Conservation (phyloP, 2,797 vertebrate genomes). For the Allobates femoralis region DNA sequence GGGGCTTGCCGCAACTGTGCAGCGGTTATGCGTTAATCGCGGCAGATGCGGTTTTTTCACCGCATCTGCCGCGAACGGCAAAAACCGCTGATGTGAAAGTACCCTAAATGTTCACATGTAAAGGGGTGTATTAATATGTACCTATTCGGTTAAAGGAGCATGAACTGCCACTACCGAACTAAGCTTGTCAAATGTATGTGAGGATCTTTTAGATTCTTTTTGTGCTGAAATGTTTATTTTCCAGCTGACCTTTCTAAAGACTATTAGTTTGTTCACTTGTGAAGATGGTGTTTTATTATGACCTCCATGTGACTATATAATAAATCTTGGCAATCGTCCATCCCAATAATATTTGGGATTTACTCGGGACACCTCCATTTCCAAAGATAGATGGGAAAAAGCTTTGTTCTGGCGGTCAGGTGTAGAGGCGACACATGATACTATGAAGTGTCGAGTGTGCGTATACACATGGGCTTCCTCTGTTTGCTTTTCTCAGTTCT, state of each 20-base stretch:
- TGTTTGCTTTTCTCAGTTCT: slow-evolving; percentile 50
- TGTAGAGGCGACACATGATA: slow-evolving; percentile 28
- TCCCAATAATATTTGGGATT: neutral
- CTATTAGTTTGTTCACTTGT: neutral
- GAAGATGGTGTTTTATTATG: neutral
- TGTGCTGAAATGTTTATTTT: neutral
- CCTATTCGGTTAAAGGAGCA: too few relatives aligned
- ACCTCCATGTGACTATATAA: neutral
- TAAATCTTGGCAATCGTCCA: neutral
- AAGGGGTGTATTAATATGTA: too few relatives aligned
- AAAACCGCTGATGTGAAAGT: too few relatives aligned
- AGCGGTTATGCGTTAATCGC: too few relatives aligned
- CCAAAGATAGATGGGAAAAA: neutral
- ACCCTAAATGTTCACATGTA: too few relatives aligned
- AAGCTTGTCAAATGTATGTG: neutral
- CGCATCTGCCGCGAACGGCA: too few relatives aligned
- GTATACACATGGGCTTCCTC: slow-evolving; percentile 11
- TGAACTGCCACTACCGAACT: neutral
- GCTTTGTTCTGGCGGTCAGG: slow-evolving; percentile 17
- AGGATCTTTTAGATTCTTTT: neutral
- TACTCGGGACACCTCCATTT: neutral
- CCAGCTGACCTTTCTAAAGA: neutral
- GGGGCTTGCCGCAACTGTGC: too few relatives aligned
- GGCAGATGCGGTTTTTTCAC: too few relatives aligned
- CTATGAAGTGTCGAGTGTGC: neutral